Percentiles rank a stretch among this genome's conserved stretches.
Conservation (phyloP, 2,113 vertebrate genomes). For the Daubentonia madagascariensis region DNA sequence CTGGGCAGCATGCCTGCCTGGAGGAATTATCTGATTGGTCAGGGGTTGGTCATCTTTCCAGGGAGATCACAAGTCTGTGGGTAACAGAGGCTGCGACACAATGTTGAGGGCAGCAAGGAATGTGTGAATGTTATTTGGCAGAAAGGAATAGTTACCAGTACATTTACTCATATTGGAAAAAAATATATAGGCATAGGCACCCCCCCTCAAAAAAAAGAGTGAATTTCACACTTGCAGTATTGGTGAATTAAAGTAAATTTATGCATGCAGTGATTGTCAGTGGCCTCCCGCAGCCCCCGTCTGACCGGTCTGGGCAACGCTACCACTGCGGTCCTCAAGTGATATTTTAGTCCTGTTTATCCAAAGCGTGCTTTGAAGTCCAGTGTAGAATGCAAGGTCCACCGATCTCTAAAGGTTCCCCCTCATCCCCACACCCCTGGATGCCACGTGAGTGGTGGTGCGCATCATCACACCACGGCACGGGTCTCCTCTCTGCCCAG, state of each 20-base stretch:
- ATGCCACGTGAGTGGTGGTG: background rate
- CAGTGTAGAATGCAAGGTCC: background rate
- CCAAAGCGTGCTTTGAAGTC: background rate
- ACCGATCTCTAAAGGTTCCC: background rate
- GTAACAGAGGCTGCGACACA: background rate
- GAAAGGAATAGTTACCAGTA: fast-evolving
- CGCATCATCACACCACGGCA: fast-evolving
- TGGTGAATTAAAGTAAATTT: background rate
- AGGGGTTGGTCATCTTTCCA: background rate
- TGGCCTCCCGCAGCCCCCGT: background rate
- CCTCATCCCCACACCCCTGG: background rate
- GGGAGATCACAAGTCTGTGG: background rate
- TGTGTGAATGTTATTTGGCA: background rate
- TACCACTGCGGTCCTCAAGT: background rate
- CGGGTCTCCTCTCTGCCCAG: too few relatives aligned
- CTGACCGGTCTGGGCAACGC: background rate
- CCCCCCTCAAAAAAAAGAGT: background rate
- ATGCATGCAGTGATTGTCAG: too few relatives aligned
- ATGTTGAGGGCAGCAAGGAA: background rate
- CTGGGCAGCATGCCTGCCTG: background rate
- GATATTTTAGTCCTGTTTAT: background rate
- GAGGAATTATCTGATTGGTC: background rate
- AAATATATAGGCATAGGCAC: background rate
- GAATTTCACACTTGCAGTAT: background rate
- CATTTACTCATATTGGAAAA: background rate